These are phyloP conservation scores for Campylomormyrus tamandua DNA, from an alignment of 2,113 vertebrate species.

Conservation along the genomic window DNA sequence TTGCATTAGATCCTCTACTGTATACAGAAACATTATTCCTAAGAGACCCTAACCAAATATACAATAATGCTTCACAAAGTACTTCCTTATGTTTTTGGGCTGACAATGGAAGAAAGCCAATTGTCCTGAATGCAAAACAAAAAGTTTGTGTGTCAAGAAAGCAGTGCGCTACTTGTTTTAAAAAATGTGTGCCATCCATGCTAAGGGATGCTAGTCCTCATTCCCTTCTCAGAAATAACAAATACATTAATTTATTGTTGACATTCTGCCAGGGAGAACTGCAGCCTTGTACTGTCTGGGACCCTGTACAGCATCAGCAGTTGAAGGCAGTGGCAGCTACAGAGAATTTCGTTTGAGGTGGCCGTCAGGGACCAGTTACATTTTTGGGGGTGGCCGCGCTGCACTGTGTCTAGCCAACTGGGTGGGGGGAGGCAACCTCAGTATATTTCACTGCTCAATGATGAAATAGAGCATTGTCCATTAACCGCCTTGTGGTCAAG, in stretches of 20 bases:
- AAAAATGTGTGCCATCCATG: neutral
- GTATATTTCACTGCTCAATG: neutral
- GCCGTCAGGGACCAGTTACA: neutral
- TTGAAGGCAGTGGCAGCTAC: neutral
- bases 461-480: neutral
- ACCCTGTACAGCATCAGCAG: neutral
- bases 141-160: neutral
- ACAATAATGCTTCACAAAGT: neutral
- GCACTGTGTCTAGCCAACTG: neutral
- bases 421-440: neutral
- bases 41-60: neutral
- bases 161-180: neutral
- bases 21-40: neutral
- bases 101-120: neutral
- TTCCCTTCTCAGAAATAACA: neutral
- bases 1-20: neutral
- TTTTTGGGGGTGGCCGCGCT: neutral
- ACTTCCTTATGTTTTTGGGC: neutral
- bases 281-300: neutral
- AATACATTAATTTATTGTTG: neutral
- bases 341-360: neutral
- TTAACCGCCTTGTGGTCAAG: neutral
- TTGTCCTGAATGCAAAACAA: neutral
- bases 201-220: neutral
- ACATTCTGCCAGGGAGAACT: neutral